Conservation (phyloP, 2,113 vertebrate genomes). For the Egretta garzetta region DNA sequence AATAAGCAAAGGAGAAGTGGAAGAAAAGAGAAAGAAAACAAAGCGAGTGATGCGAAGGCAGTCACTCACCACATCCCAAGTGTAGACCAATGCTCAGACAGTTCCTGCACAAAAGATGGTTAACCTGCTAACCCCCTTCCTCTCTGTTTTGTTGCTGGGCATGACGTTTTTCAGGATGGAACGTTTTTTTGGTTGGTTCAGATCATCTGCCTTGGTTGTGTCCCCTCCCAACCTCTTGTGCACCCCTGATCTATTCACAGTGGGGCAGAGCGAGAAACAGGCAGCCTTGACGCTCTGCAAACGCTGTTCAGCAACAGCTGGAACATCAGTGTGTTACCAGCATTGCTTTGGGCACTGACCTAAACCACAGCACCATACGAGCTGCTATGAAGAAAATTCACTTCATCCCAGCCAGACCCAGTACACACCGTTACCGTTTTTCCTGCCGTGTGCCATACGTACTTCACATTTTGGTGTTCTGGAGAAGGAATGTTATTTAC, state of each 20-base stretch:
- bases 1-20: not conserved
- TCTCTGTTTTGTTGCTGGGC: not conserved
- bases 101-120: not conserved
- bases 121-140: not conserved
- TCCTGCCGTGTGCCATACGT: not conserved
- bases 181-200: not conserved
- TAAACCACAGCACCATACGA: not conserved
- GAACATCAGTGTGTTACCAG: not conserved
- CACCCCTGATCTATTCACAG: rapidly evolving
- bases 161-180: not conserved
- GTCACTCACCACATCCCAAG: not conserved
- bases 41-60: not conserved
- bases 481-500: not conserved
- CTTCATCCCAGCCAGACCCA: not conserved
- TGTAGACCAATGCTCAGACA: not conserved
- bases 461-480: not conserved
- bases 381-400: not conserved
- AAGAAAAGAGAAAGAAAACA: not conserved
- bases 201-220: not conserved
- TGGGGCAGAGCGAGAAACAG: not conserved
- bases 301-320: not conserved
- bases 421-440: not conserved
- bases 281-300: not conserved
- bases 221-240: not conserved
- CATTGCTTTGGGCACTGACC: not conserved